Percentiles rank a stretch among this genome's conserved stretches.
Conservation (phyloP, 2,113 vertebrate species). For the Desmodus rotundus region DNA sequence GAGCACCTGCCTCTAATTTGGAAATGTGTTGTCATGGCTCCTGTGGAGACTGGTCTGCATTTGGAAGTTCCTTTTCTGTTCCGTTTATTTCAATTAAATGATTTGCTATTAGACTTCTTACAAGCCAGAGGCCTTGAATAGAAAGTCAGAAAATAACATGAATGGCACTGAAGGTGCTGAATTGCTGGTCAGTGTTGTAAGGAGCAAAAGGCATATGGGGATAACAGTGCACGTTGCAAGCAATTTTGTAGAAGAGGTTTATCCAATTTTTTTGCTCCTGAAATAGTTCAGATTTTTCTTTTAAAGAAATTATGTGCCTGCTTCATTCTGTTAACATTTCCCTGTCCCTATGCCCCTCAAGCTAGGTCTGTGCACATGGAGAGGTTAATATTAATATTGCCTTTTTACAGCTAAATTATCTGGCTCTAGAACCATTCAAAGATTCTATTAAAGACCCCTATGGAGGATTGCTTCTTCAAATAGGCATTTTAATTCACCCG, state of each 20-base stretch:
- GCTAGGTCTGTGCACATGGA: constrained; percentile 76
- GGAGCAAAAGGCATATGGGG: background rate
- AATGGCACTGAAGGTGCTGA: background rate
- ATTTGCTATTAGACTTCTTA: constrained; percentile 51
- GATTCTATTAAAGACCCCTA: constrained; percentile 88
- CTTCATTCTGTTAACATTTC: constrained; percentile 63
- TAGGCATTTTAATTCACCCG: constrained; percentile 86
- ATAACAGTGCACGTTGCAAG: background rate
- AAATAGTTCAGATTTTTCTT: constrained; percentile 46
- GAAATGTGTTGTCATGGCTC: constrained; percentile 55
- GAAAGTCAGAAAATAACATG: constrained; percentile 47
- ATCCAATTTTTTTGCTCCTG: constrained; percentile 30
- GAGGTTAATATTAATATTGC: constrained; percentile 86
- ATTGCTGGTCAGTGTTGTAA: constrained; percentile 43
- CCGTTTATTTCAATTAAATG: constrained; percentile 63
- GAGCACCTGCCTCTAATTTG: constrained; percentile 61
- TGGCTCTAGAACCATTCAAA: constrained; percentile 82
- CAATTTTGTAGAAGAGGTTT: constrained; percentile 38
- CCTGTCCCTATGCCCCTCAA: constrained; percentile 69
- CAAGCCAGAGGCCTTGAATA: constrained; percentile 36
- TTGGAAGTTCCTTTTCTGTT: constrained; percentile 63
- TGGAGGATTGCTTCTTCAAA: constrained; percentile 86
- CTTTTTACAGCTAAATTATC: constrained; percentile 86
- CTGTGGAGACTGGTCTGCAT: constrained; percentile 39
- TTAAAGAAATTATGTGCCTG: constrained; percentile 44